Evolutionary conservation across 2,888 invertebrate species (phyloP).

Genomic region (Lathronympha strigana): DNA sequence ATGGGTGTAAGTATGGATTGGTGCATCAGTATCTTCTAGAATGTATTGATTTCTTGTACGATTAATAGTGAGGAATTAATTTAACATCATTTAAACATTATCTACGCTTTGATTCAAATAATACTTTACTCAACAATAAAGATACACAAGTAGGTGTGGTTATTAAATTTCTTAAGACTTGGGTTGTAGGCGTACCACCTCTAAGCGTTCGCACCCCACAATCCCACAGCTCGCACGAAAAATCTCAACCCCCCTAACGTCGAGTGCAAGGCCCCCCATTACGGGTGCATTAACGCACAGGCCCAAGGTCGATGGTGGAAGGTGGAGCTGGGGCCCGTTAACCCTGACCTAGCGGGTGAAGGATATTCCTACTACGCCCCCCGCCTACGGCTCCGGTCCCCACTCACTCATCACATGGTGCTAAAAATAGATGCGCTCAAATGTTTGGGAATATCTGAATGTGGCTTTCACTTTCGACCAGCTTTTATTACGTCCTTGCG

Average conservation of each 20-base stretch:
- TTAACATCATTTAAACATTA: not conserved
- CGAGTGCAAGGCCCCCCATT: constrained; percentile 43
- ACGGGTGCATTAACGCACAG: constrained; percentile 60
- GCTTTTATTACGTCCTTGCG: constrained; percentile 13
- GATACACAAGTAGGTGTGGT: not conserved
- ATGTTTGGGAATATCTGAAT: constrained; percentile 39
- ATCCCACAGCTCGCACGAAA: constrained; percentile 35
- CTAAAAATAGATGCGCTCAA: constrained; percentile 44
- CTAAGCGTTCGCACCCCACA: constrained; percentile 20
- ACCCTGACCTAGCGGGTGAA: constrained; percentile 84
- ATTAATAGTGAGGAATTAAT: not conserved
- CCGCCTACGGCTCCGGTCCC: constrained; percentile 67
- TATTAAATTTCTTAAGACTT: not conserved
- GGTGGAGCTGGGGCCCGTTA: constrained; percentile 79
- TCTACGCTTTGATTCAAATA: not conserved
- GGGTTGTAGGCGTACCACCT: not conserved
- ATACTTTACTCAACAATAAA: not conserved
- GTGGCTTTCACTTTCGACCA: constrained; percentile 33
- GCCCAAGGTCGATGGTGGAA: constrained; percentile 78
- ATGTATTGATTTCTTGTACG: constrained; percentile 14
- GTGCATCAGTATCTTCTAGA: constrained; percentile 50
- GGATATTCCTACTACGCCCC: constrained; percentile 80
- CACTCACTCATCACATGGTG: constrained; percentile 67
- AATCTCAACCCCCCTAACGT: constrained; percentile 31
- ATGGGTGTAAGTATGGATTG: constrained; percentile 48